These are phyloP conservation scores for Aricia agestis DNA, from an alignment of 1,140 invertebrate genomes.

Conservation along the genomic window DNA sequence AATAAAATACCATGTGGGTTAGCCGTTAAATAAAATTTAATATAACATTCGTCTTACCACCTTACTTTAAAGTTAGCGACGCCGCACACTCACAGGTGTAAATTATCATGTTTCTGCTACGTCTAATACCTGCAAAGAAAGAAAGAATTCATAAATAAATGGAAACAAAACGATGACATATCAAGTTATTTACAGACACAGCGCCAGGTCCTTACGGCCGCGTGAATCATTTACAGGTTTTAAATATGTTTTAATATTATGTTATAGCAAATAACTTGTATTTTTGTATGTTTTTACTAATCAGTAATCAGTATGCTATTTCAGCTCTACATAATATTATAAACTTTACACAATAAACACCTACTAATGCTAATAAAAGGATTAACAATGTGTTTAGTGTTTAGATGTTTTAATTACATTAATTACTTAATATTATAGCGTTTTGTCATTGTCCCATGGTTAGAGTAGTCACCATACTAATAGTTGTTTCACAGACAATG, in stretches of 20 bases:
- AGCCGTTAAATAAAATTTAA: no score
- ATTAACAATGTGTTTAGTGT: no score
- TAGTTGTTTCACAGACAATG: no score
- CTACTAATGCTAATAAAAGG: no score
- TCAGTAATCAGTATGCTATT: no score
- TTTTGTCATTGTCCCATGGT: no score
- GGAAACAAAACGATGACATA: slow-evolving; percentile 13
- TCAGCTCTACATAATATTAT: no score
- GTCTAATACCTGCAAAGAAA: slow-evolving; percentile 7
- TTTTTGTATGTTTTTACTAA: neutral
- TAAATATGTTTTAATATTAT: neutral
- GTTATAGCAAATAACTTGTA: neutral
- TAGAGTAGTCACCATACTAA: no score
- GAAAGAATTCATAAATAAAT: slow-evolving; percentile 9
- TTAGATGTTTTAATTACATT: no score
- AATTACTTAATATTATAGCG: no score
- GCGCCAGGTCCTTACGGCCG: neutral
- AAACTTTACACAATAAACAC: no score
- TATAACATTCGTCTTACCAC: neutral
- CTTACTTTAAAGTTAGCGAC: neutral
- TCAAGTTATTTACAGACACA: slow-evolving; percentile 7
- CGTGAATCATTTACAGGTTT: slow-evolving; percentile 1
- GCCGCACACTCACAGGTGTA: neutral
- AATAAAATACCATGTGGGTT: no score
- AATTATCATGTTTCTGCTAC: neutral